These are phyloP conservation scores for Tachysurus vachellii DNA, from an alignment of 2,113 vertebrate genomes.

Conservation along the genomic window DNA sequence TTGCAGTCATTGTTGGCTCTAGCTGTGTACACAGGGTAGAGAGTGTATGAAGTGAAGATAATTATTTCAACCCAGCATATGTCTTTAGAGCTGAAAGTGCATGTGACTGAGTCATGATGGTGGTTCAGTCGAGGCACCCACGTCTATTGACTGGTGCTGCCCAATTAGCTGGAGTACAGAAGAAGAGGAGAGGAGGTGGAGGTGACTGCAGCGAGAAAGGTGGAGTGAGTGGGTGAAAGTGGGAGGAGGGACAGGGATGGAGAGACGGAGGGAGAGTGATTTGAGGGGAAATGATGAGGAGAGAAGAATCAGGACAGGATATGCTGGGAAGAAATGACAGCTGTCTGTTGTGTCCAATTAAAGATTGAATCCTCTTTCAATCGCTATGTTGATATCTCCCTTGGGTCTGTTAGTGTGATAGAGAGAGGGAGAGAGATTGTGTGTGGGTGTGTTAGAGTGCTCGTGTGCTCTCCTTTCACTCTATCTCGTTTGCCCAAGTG, in stretches of 20 bases:
- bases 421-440: not conserved
- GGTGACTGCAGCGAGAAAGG: conserved; percentile 28
- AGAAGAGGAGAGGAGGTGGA: conserved; percentile 47
- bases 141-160: conserved; percentile 56
- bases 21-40: not conserved
- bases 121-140: conserved; percentile 45
- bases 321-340: conserved; percentile 29
- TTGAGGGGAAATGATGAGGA: not conserved
- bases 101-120: conserved; percentile 45
- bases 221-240: not conserved
- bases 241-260: not conserved
- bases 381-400: conserved; percentile 64
- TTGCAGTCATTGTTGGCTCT: not conserved
- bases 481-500: conserved; percentile 3
- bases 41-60: conserved; percentile 28
- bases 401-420: conserved; percentile 65
- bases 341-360: too few relatives aligned
- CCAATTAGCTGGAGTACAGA: conserved; percentile 56
- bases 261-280: too few relatives aligned
- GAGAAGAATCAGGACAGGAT: not conserved
- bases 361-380: too few relatives aligned
- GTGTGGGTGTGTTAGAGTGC: not conserved
- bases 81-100: conserved; percentile 40
- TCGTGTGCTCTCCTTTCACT: not conserved
- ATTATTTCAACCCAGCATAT: conserved; percentile 51